Conservation (phyloP, 2,797 vertebrate species). For the Telmatherina bonti region DNA sequence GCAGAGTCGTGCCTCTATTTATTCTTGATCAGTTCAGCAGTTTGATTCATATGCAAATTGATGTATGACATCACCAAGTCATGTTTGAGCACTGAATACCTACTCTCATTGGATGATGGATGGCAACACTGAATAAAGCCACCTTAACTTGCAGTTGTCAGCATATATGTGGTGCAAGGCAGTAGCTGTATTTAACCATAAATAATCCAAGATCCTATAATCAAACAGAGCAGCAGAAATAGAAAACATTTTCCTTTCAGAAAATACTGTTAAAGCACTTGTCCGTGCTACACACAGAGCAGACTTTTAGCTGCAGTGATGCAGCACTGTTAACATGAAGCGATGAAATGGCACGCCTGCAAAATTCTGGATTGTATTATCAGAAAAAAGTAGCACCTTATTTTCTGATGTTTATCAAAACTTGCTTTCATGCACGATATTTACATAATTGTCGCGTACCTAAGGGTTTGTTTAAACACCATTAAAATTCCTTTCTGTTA, state of each 20-base stretch:
- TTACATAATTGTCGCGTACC: constrained; percentile 47
- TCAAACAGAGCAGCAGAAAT: constrained; percentile 21
- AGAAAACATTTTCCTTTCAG: constrained; percentile 34
- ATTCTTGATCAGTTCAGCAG: constrained; percentile 72
- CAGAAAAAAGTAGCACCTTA: neutral
- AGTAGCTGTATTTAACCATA: constrained; percentile 46
- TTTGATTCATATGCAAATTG: constrained; percentile 76
- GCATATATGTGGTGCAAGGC: constrained; percentile 25
- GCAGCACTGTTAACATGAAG: constrained; percentile 19
- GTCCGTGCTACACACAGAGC: neutral
- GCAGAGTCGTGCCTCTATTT: constrained; percentile 69
- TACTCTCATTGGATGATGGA: constrained; percentile 52
- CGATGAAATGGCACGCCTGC: constrained; percentile 12
- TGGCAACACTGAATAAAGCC: constrained; percentile 44
- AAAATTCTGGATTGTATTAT: neutral
- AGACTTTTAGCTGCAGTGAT: constrained; percentile 23
- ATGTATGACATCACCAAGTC: constrained; percentile 65
- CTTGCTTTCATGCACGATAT: constrained; percentile 23
- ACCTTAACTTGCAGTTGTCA: constrained; percentile 53
- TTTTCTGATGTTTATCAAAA: neutral
- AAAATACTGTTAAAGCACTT: constrained; percentile 6
- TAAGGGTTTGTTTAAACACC: neutral
- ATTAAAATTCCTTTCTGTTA: constrained; percentile 24
- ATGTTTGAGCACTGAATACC: constrained; percentile 61
- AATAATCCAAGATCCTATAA: constrained; percentile 51